A percentile compares a stretch with the other conserved stretches of the same genome.
Conservation (phyloP, 92 coral and sea anemone genomes). For the Galaxea fascicularis region DNA sequence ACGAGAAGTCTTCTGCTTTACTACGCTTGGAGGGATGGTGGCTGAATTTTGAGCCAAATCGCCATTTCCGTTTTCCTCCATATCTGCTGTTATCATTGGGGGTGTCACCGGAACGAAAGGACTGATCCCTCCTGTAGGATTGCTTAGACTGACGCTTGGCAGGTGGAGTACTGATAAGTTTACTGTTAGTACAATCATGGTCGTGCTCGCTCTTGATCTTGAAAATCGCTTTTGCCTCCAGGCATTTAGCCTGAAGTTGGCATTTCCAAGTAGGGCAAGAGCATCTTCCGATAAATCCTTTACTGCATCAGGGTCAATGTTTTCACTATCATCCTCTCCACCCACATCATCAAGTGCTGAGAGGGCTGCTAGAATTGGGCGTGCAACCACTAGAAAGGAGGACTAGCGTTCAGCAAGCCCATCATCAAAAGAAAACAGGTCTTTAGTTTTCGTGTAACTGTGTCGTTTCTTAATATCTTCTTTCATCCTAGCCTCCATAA, state of each 20-base stretch:
- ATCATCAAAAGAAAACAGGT: constrained; percentile 58
- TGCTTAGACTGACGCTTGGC: constrained; percentile 19
- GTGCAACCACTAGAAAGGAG: no score
- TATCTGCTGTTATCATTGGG: constrained; percentile 15
- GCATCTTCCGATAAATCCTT: no score
- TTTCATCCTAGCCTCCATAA: constrained; percentile 69
- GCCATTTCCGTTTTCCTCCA: constrained; percentile 63
- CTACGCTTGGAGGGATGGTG: no score
- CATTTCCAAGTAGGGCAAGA: no score
- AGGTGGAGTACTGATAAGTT: constrained; percentile 56
- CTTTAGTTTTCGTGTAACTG: constrained; percentile 61
- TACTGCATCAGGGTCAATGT: constrained; percentile 57
- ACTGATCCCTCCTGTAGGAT: constrained; percentile 42
- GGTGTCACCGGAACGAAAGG: constrained; percentile 52
- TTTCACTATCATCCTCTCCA: constrained; percentile 51
- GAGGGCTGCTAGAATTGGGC: constrained; percentile 66
- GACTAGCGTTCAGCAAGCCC: constrained; percentile 60
- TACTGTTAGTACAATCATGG: constrained; percentile 45
- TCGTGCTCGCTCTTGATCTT: constrained; percentile 61
- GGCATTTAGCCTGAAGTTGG: no score
- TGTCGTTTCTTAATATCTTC: constrained; percentile 58
- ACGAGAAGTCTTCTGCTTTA: constrained; percentile 17
- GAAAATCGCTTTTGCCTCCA: no score
- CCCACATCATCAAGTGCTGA: constrained; percentile 57
- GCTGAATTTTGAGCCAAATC: no score